Conservation (phyloP, 2,113 vertebrate species). For the Larimichthys crocea region DNA sequence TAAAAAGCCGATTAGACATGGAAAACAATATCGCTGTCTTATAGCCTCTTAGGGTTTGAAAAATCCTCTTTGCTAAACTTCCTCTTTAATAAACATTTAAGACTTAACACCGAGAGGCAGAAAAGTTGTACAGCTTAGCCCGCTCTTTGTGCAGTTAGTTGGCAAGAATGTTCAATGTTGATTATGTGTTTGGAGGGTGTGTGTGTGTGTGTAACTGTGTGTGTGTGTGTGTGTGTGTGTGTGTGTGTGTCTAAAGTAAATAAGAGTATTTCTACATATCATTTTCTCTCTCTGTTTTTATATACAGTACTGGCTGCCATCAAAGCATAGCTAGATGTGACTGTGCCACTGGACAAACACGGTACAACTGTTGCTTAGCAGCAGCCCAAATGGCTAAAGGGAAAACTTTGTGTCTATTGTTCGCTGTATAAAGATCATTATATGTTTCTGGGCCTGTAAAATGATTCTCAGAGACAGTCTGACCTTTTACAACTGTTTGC, state of each 20-base stretch:
- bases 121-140: slow-evolving; percentile 62
- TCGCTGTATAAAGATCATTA: background rate
- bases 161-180: slow-evolving; percentile 38
- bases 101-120: slow-evolving; percentile 59
- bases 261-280: background rate
- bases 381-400: slow-evolving; percentile 5
- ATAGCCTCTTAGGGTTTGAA: slow-evolving; percentile 68
- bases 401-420: background rate
- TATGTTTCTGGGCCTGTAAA: slow-evolving; percentile 4
- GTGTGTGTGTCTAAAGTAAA: background rate
- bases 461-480: background rate
- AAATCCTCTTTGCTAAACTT: slow-evolving; percentile 79
- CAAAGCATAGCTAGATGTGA: background rate
- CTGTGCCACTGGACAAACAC: background rate
- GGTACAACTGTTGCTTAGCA: background rate
- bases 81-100: slow-evolving; percentile 79
- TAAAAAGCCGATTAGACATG: slow-evolving; percentile 71
- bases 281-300: background rate
- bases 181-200: slow-evolving; percentile 15
- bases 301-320: background rate
- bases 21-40: slow-evolving; percentile 64
- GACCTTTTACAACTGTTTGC: background rate
- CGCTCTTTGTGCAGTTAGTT: slow-evolving; percentile 41
- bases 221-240: slow-evolving; percentile 2
- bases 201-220: background rate